Evolutionary conservation across 2,888 invertebrate species (phyloP).

Genomic region (Anoplius nigerrimus): DNA sequence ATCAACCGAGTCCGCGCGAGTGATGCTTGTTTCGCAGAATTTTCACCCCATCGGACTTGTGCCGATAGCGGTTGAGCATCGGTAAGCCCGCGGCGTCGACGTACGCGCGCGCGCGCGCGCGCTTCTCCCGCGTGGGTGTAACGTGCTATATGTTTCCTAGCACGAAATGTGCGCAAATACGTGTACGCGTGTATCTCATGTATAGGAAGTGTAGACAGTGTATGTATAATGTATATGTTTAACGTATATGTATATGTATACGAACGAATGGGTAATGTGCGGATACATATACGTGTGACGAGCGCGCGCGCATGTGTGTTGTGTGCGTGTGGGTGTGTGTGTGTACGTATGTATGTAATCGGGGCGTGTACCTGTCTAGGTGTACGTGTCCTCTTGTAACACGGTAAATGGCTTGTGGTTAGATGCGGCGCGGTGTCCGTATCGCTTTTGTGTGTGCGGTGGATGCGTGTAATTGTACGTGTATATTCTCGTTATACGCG

Average conservation of each 20-base stretch:
- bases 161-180: not conserved
- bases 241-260: constrained; percentile 13
- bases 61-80: too few relatives aligned
- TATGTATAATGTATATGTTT: not conserved
- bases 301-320: constrained; percentile 3
- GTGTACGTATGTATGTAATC: not conserved
- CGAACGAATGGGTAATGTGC: constrained; percentile 5
- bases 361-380: not conserved
- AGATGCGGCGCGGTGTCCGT: constrained; percentile 6
- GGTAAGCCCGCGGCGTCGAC: constrained; percentile 5
- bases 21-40: too few relatives aligned
- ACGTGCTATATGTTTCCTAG: not conserved
- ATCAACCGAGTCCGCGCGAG: too few relatives aligned
- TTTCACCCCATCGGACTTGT: too few relatives aligned
- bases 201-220: too few relatives aligned
- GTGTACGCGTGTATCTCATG: too few relatives aligned
- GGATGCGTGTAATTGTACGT: constrained; percentile 29
- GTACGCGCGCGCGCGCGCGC: constrained; percentile 27
- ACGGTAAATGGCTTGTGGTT: constrained; percentile 24
- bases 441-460: constrained; percentile 20
- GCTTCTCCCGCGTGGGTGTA: constrained; percentile 2
- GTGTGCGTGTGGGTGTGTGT: constrained; percentile 9
- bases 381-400: constrained; percentile 35
- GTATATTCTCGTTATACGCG: constrained; percentile 46
- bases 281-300: constrained; percentile 22